Conservation (phyloP, 2,113 vertebrate genomes). For the Ornithorhynchus anatinus region DNA sequence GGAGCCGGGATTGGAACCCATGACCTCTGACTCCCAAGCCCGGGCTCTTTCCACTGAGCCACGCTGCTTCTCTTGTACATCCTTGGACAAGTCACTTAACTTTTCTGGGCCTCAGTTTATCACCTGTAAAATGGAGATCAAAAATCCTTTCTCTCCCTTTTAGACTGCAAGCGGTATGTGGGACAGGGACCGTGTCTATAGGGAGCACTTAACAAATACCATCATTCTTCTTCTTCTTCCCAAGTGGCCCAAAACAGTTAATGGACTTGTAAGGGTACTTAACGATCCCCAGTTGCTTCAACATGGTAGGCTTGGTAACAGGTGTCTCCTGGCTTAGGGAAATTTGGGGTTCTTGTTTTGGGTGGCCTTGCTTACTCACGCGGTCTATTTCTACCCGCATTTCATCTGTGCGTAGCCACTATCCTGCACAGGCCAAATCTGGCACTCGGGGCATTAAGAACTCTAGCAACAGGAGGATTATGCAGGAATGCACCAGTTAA, state of each 20-base stretch:
- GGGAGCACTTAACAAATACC: no score
- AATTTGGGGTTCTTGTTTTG: background rate
- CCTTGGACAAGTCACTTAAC: background rate
- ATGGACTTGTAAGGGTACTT: conserved; percentile 2
- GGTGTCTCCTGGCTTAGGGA: no score
- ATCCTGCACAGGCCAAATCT: no score
- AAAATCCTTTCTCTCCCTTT: background rate
- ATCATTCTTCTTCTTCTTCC: no score
- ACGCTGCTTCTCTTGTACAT: background rate
- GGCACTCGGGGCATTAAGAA: no score
- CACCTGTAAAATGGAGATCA: background rate
- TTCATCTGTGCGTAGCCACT: no score
- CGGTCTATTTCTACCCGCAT: conserved; percentile 16
- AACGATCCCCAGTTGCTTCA: background rate
- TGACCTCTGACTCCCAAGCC: no score
- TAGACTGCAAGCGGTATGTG: background rate
- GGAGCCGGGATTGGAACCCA: no score
- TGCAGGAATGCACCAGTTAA: no score
- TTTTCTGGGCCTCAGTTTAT: background rate
- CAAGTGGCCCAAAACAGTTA: background rate
- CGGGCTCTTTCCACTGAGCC: no score
- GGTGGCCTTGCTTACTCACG: conserved; percentile 14
- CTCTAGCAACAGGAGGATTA: no score
- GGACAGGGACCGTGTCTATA: no score
- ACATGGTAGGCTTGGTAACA: background rate